Evolutionary conservation across 2,888 invertebrate genomes (phyloP).

Genomic region (Eilema griseolum): DNA sequence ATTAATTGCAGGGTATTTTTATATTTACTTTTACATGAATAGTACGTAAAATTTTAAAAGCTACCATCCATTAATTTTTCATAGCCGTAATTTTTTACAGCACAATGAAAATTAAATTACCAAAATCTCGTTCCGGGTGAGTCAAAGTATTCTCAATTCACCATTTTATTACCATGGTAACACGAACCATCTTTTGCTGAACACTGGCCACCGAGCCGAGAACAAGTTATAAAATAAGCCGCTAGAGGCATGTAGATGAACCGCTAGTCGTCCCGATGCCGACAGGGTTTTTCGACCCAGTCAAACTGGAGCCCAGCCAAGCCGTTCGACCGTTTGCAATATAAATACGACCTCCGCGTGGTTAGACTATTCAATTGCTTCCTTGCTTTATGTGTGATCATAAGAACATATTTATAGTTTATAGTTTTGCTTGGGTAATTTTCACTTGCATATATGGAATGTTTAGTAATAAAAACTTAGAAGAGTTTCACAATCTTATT

Average conservation of each 20-base stretch:
- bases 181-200: constrained; percentile 45
- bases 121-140: constrained; percentile 17
- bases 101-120: constrained; percentile 14
- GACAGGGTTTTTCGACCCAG: constrained; percentile 48
- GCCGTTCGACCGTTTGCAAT: constrained; percentile 51
- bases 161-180: constrained; percentile 41
- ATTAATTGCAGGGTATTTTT: not conserved
- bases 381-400: constrained; percentile 43
- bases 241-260: constrained; percentile 42
- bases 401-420: constrained; percentile 41
- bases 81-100: constrained; percentile 6
- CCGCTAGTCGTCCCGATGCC: constrained; percentile 40
- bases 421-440: not conserved
- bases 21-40: not conserved
- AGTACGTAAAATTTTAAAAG: not conserved
- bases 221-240: constrained; percentile 45
- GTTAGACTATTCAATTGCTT: constrained; percentile 57
- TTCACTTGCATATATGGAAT: too few relatives aligned
- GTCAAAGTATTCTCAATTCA: constrained; percentile 32
- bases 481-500: not conserved
- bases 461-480: not conserved
- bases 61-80: not conserved
- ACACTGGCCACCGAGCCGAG: constrained; percentile 29
- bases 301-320: constrained; percentile 54
- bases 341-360: constrained; percentile 53